These are phyloP conservation scores for Sarcoramphus papa DNA, from an alignment of 2,797 vertebrate species.

Conservation along the genomic window DNA sequence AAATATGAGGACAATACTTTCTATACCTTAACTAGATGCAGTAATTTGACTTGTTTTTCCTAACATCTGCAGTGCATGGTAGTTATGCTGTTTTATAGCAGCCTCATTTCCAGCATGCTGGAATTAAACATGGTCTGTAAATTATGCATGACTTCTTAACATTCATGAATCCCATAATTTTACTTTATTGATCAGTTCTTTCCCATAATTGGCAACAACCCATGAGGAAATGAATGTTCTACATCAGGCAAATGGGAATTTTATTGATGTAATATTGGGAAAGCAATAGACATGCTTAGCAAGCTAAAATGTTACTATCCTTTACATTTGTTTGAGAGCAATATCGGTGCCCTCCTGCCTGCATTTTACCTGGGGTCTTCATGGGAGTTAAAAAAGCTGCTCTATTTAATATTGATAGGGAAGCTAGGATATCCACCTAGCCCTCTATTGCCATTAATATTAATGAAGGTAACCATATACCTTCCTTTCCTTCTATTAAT, in stretches of 20 bases:
- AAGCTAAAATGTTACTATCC: not conserved
- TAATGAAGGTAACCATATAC: not conserved
- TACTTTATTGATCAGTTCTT: constrained; percentile 31
- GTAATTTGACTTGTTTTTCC: not conserved
- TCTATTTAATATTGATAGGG: not conserved
- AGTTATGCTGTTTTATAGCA: not conserved
- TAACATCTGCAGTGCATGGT: not conserved
- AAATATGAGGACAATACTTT: not conserved
- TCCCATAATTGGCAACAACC: not conserved
- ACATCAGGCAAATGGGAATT: constrained; percentile 26
- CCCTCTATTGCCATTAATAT: not conserved
- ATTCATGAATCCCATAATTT: not conserved
- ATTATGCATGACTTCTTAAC: not conserved
- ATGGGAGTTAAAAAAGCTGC: not conserved
- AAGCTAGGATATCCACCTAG: not conserved
- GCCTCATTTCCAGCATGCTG: not conserved
- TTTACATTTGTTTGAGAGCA: not conserved
- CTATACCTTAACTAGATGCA: constrained; percentile 14
- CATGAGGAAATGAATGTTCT: constrained; percentile 18
- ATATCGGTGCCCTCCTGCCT: not conserved
- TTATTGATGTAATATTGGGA: constrained; percentile 2
- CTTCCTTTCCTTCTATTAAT: not conserved
- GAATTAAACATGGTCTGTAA: not conserved
- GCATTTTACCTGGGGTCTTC: not conserved
- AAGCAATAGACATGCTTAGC: not conserved